phyloP scores from a whole-genome alignment of 2,797 vertebrate species.

The Catharus ustulatus region DNA sequence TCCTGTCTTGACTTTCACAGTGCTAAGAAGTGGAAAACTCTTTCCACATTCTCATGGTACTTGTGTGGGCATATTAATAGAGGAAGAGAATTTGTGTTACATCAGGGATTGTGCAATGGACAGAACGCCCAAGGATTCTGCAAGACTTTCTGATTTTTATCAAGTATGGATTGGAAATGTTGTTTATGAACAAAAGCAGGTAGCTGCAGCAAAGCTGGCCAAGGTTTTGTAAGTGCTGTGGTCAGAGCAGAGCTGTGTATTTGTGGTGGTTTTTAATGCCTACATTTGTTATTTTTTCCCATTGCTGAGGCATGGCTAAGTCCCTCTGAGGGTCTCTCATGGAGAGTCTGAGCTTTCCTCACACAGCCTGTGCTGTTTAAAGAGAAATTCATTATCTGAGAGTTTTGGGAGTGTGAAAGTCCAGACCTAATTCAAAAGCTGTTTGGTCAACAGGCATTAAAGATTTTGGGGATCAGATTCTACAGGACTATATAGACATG shows the following conservation, averaged over 20 bases:
- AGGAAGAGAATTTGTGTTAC: not conserved
- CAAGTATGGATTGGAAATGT: not conserved
- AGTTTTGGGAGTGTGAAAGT: not conserved
- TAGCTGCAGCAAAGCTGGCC: not conserved
- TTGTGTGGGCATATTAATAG: not conserved
- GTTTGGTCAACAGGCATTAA: not conserved
- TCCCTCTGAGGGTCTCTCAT: not conserved
- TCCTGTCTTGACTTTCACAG: not conserved
- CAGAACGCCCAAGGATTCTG: not conserved
- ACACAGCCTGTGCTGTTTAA: not conserved
- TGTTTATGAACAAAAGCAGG: not conserved
- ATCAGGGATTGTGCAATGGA: not conserved
- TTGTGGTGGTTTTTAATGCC: too few species aligned
- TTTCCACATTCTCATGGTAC: not conserved
- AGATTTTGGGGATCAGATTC: not conserved
- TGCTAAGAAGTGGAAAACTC: not conserved
- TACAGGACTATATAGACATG: accelerated
- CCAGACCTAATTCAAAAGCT: not conserved
- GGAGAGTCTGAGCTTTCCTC: not conserved
- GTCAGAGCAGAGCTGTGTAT: not conserved
- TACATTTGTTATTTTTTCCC: accelerated
- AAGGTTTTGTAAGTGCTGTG: not conserved
- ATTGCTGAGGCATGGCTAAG: not conserved
- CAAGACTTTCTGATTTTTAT: too few species aligned
- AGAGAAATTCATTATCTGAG: not conserved